Percentiles rank a stretch among this genome's conserved stretches.
Evolutionary conservation across 2,888 invertebrate genomes (phyloP).

Genomic region (Scaptodrosophila latifasciaeformis): DNA sequence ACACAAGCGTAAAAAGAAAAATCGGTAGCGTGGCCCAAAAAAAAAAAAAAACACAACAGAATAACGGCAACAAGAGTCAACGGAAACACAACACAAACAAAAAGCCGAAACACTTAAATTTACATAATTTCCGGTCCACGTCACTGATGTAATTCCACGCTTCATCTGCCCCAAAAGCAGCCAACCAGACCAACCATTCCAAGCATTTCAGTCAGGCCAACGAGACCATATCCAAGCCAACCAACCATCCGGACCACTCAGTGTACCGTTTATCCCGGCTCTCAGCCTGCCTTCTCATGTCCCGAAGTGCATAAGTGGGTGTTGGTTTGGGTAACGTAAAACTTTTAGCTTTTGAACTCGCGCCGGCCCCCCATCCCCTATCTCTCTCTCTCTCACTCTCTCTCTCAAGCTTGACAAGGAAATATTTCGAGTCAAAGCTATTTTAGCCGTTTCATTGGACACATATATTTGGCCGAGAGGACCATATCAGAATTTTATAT

Average conservation of each 20-base stretch:
- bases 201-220: too few species aligned
- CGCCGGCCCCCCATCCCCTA: too few species aligned
- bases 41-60: slow-evolving; percentile 11
- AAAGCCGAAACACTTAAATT: slow-evolving; percentile 65
- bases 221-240: too few species aligned
- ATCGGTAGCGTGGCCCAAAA: slow-evolving; percentile 10
- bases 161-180: slow-evolving; percentile 56
- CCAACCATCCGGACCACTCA: too few species aligned
- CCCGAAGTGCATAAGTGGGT: neutral
- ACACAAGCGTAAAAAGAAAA: slow-evolving; percentile 9
- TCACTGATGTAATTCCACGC: slow-evolving; percentile 60
- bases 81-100: slow-evolving; percentile 16
- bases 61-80: neutral
- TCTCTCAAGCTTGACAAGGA: too few species aligned
- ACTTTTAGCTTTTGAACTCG: slow-evolving; percentile 6
- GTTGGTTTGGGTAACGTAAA: neutral
- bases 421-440: too few species aligned
- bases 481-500: too few species aligned
- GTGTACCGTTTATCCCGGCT: too few species aligned
- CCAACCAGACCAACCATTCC: slow-evolving; percentile 8
- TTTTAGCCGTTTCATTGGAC: too few species aligned
- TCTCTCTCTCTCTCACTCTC: too few species aligned
- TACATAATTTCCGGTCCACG: slow-evolving; percentile 69
- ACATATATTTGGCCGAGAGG: too few species aligned
- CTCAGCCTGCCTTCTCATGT: neutral